Evolutionary conservation across 2,113 vertebrate genomes (phyloP).

Genomic region (Empidonax traillii): DNA sequence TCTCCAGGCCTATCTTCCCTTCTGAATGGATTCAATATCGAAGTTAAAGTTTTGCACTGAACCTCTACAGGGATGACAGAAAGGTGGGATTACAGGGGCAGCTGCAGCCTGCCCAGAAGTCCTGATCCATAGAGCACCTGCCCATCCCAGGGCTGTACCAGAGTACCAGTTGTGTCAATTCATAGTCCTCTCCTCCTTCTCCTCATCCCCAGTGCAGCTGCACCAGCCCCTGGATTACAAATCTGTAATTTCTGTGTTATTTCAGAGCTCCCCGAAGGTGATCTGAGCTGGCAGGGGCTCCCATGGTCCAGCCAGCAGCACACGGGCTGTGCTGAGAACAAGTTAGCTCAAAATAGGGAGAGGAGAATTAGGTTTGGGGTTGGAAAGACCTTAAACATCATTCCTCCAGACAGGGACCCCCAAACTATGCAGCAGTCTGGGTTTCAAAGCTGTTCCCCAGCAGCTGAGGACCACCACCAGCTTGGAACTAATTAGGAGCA

Average conservation of each 20-base stretch:
- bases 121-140: accelerated
- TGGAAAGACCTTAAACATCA: not conserved
- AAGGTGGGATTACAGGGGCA: not conserved
- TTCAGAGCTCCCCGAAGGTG: not conserved
- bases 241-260: not conserved
- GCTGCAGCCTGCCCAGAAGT: not conserved
- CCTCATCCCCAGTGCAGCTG: not conserved
- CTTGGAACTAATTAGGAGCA: not conserved
- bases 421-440: not conserved
- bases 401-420: not conserved
- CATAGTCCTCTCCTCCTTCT: not conserved
- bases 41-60: not conserved
- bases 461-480: not conserved
- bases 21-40: not conserved
- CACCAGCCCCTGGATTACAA: not conserved
- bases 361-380: not conserved
- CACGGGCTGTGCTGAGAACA: accelerated
- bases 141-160: not conserved
- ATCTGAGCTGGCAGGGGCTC: not conserved
- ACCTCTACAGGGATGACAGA: not conserved
- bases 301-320: not conserved
- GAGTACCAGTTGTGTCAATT: accelerated
- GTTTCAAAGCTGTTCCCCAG: not conserved
- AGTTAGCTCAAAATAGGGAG: not conserved
- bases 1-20: not conserved